Evolutionary conservation across 2,888 invertebrate genomes (phyloP).

Genomic region (Mellilla xanthometata): DNA sequence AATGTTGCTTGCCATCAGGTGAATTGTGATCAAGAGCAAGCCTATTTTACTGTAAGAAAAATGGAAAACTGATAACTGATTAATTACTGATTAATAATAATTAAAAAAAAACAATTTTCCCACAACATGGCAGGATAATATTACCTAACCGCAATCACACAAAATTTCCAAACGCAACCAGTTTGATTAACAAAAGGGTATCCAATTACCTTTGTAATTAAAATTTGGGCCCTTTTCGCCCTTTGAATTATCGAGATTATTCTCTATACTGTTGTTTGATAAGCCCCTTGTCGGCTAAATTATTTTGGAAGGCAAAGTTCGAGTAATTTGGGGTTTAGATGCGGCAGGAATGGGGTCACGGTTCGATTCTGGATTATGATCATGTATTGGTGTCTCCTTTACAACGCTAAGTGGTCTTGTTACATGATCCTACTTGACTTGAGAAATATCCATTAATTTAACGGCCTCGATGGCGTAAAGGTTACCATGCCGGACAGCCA

Average conservation of each 20-base stretch:
- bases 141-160: constrained; percentile 1
- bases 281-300: constrained; percentile 8
- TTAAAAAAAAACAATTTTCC: background rate
- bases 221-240: constrained; percentile 11
- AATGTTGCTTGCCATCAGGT: no score
- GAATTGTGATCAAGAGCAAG: no score
- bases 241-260: constrained; percentile 14
- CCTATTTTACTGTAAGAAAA: no score
- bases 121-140: background rate
- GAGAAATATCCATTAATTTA: no score
- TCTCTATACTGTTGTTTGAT: constrained; percentile 11
- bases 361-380: background rate
- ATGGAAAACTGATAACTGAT: no score
- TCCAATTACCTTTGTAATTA: constrained; percentile 12
- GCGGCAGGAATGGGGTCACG: background rate
- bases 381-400: no score
- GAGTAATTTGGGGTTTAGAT: constrained; percentile 4
- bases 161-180: background rate
- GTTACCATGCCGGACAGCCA: no score
- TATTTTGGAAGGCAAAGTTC: constrained; percentile 5
- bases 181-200: constrained; percentile 12
- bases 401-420: no score
- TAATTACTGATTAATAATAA: no score
- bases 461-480: no score
- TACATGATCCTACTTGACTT: no score